Conservation (phyloP, 2,888 invertebrate species). For the Hydrotaea diabolus region DNA sequence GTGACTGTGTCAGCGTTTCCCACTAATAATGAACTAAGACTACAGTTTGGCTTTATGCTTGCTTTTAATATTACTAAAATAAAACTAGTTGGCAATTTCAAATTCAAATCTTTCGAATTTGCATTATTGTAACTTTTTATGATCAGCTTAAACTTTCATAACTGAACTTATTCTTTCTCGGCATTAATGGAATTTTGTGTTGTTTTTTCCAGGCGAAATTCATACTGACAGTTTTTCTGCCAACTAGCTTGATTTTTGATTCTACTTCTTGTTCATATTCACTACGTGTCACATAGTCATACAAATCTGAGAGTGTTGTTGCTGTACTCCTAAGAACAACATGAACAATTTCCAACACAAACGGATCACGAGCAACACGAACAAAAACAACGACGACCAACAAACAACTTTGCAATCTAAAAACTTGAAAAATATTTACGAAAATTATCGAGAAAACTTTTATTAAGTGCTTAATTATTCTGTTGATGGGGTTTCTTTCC, state of each 20-base stretch:
- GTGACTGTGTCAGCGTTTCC: no score
- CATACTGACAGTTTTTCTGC: neutral
- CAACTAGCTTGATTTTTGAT: neutral
- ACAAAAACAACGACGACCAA: constrained; percentile 12
- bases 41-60: no score
- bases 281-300: neutral
- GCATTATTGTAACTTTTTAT: no score
- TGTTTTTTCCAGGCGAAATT: no score
- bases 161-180: no score
- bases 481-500: constrained; percentile 46
- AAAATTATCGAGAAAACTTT: constrained; percentile 62
- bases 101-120: no score
- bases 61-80: no score
- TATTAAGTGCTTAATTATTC: constrained; percentile 63
- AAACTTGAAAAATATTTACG: constrained; percentile 63
- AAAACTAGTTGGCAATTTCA: no score
- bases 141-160: no score
- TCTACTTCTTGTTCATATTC: neutral
- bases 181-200: no score
- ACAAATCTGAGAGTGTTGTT: neutral
- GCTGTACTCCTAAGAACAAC: constrained; percentile 18
- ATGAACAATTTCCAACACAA: constrained; percentile 6
- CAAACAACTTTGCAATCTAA: constrained; percentile 62
- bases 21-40: no score
- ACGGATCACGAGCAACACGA: neutral